A percentile compares a stretch with the other conserved stretches of the same genome.
phyloP scores from a whole-genome alignment of 2,113 vertebrate genomes.

The Cephalopholis sonnerati region DNA sequence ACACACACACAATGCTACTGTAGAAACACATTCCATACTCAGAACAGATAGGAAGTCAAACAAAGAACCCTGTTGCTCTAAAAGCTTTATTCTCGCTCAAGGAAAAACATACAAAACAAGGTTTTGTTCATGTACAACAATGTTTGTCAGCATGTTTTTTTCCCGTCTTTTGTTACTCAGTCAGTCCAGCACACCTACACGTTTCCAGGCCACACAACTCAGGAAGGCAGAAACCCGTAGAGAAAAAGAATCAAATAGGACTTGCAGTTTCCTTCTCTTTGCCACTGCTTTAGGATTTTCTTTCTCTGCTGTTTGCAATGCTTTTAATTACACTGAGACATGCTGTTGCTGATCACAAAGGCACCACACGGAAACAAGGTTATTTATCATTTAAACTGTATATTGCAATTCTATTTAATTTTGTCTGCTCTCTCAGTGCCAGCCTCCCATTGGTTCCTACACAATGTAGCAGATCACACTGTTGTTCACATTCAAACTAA shows the following conservation, averaged over 20 bases:
- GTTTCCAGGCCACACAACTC: slow-evolving; percentile 60
- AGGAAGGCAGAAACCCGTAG: slow-evolving; percentile 64
- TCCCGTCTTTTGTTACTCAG: slow-evolving; percentile 33
- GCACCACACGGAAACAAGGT: not conserved
- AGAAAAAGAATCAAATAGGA: slow-evolving; percentile 27
- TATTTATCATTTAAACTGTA: slow-evolving; percentile 5
- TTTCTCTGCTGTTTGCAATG: not conserved
- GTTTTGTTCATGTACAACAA: slow-evolving; percentile 62
- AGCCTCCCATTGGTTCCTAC: not conserved
- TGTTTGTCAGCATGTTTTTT: slow-evolving; percentile 51
- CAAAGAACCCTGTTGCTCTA: slow-evolving; percentile 69
- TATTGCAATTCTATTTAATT: not conserved
- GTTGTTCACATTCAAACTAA: not conserved
- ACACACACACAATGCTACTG: slow-evolving; percentile 19
- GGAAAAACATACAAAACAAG: slow-evolving; percentile 66
- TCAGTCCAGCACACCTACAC: slow-evolving; percentile 32
- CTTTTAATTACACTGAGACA: not conserved
- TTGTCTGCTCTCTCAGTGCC: not conserved
- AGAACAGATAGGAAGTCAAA: slow-evolving; percentile 63
- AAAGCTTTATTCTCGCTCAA: slow-evolving; percentile 83
- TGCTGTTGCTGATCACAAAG: slow-evolving; percentile 10
- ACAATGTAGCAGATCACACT: not conserved
- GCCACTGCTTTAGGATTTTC: slow-evolving; percentile 14
- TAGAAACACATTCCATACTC: slow-evolving; percentile 73
- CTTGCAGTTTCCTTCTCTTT: slow-evolving; percentile 23